Percentiles rank a stretch among this genome's conserved stretches.
Conservation (phyloP, 2,888 invertebrate species). For the Spisula solida region DNA sequence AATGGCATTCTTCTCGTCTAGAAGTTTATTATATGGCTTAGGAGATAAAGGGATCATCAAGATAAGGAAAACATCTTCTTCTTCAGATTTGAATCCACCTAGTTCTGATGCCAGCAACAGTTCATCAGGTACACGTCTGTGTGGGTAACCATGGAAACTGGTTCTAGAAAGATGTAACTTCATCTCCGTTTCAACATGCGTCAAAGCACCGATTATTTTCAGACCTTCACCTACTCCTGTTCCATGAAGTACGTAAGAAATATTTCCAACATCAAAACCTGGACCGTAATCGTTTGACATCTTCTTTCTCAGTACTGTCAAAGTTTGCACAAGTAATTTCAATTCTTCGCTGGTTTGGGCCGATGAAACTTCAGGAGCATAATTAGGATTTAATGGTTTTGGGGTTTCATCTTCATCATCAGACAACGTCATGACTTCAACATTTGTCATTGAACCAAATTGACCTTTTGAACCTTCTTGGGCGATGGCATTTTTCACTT, state of each 20-base stretch:
- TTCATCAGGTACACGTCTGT: conserved; percentile 67
- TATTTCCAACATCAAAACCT: not conserved
- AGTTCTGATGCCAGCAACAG: conserved; percentile 57
- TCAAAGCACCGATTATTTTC: conserved; percentile 51
- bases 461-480: conserved; percentile 49
- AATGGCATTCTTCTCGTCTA: conserved; percentile 44
- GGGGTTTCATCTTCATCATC: conserved; percentile 23
- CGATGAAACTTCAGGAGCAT: conserved; percentile 58
- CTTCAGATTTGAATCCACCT: conserved; percentile 56
- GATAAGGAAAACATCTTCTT: conserved; percentile 63
- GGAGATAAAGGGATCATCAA: conserved; percentile 65
- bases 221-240: conserved; percentile 27
- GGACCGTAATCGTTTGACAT: not conserved
- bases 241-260: not conserved
- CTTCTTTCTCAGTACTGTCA: conserved; percentile 23
- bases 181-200: conserved; percentile 60
- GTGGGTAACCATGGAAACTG: conserved; percentile 68
- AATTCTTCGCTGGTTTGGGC: conserved; percentile 60
- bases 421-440: not conserved
- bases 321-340: conserved; percentile 43
- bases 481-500: conserved; percentile 63
- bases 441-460: not conserved
- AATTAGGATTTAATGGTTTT: conserved; percentile 44
- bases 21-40: conserved; percentile 61
- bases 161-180: conserved; percentile 56